phyloP scores from a whole-genome alignment of 2,888 invertebrate species.

The Entomobrya proxima region DNA sequence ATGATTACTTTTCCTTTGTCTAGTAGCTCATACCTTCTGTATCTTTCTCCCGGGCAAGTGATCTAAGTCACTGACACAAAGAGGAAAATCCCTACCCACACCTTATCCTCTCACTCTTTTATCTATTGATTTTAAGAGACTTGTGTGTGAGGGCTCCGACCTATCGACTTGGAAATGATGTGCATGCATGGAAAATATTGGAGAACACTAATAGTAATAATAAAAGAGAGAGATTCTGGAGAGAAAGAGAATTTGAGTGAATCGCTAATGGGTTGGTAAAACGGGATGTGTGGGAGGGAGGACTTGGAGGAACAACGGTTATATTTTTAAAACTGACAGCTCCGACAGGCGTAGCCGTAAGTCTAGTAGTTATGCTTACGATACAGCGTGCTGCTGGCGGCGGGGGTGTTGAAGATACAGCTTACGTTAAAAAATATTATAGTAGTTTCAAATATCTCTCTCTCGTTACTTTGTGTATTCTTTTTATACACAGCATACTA shows the following conservation, averaged over 20 bases:
- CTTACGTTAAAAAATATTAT: constrained; percentile 29
- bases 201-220: background rate
- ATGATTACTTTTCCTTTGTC: background rate
- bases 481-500: background rate
- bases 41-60: background rate
- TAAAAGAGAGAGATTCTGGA: background rate
- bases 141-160: background rate
- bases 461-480: background rate
- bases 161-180: background rate
- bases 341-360: constrained; percentile 46
- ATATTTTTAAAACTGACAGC: constrained; percentile 56
- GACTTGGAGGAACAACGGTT: constrained; percentile 28
- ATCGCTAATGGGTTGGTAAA: constrained; percentile 41
- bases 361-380: background rate
- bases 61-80: background rate
- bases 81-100: background rate
- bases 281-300: constrained; percentile 37
- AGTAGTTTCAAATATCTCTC: constrained; percentile 8
- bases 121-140: constrained; percentile 16
- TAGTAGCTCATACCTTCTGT: no score
- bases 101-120: background rate
- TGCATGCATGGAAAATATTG: constrained; percentile 11
- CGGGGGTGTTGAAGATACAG: background rate
- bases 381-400: background rate
- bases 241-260: background rate